Evolutionary conservation across 2,888 invertebrate genomes (phyloP).

Genomic region (Automeris io): DNA sequence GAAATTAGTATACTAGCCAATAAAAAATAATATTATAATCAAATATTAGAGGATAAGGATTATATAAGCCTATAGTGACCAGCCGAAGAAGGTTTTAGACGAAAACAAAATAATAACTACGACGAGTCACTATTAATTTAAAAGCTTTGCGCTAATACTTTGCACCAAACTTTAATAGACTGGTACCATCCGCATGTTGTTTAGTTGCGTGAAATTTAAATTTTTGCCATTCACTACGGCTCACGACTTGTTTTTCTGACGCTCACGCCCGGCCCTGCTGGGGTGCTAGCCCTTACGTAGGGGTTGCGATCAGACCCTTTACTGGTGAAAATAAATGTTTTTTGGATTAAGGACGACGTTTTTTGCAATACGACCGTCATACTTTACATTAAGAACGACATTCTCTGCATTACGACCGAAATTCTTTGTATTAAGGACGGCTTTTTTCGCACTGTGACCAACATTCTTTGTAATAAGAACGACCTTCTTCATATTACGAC

Average conservation of each 20-base stretch:
- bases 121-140: neutral
- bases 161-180: constrained; percentile 16
- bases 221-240: constrained; percentile 74
- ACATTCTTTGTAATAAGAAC: too few species aligned
- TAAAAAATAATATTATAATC: too few species aligned
- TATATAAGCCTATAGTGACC: too few species aligned
- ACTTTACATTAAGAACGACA: too few species aligned
- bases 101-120: neutral
- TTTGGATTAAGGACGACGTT: too few species aligned
- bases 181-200: constrained; percentile 29
- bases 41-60: too few species aligned
- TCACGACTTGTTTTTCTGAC: constrained; percentile 59
- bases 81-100: neutral
- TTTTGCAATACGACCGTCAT: too few species aligned
- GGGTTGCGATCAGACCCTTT: constrained; percentile 25
- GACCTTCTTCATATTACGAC: too few species aligned
- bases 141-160: constrained; percentile 14
- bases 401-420: too few species aligned
- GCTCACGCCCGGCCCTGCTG: constrained; percentile 44
- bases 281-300: constrained; percentile 40
- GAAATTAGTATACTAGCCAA: too few species aligned
- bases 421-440: too few species aligned
- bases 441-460: too few species aligned
- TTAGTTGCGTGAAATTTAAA: constrained; percentile 69
- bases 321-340: constrained; percentile 22